A percentile compares a stretch with the other conserved stretches of the same genome.
Evolutionary conservation across 2,797 vertebrate genomes (phyloP).

Genomic region (Delichon dasypus): DNA sequence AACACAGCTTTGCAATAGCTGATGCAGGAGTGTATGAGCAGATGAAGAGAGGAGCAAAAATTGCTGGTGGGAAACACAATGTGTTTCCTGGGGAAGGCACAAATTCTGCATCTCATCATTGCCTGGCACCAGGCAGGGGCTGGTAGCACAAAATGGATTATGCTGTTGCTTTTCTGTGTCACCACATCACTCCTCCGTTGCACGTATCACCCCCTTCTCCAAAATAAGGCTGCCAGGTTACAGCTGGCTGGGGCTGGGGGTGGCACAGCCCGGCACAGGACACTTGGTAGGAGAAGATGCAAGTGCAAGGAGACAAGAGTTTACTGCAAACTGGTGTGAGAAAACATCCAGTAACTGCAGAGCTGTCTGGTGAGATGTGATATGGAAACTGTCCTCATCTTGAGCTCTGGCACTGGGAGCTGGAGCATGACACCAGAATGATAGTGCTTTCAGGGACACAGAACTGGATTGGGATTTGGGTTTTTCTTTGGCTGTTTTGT

Average conservation of each 20-base stretch:
- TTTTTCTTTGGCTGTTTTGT: background rate
- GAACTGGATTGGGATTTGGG: background rate
- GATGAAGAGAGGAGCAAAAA: background rate
- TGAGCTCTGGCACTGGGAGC: background rate
- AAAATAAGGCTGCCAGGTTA: background rate
- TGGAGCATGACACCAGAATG: background rate
- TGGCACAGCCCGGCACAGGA: background rate
- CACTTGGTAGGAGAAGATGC: background rate
- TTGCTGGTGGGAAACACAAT: background rate
- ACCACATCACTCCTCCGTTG: rapidly evolving
- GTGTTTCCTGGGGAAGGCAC: background rate
- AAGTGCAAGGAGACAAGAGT: background rate
- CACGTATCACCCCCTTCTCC: rapidly evolving
- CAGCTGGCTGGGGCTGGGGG: background rate
- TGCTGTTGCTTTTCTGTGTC: background rate
- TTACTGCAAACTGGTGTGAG: background rate
- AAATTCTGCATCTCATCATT: background rate
- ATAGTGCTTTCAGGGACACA: background rate
- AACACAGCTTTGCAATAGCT: background rate
- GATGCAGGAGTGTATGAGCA: rapidly evolving
- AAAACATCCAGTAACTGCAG: background rate
- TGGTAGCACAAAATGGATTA: background rate
- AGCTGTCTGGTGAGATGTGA: background rate
- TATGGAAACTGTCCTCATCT: background rate
- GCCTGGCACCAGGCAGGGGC: background rate